phyloP scores from a whole-genome alignment of 37 sponge, comb jelly and placozoan genomes.

The Aphrocallistes beatrix region DNA sequence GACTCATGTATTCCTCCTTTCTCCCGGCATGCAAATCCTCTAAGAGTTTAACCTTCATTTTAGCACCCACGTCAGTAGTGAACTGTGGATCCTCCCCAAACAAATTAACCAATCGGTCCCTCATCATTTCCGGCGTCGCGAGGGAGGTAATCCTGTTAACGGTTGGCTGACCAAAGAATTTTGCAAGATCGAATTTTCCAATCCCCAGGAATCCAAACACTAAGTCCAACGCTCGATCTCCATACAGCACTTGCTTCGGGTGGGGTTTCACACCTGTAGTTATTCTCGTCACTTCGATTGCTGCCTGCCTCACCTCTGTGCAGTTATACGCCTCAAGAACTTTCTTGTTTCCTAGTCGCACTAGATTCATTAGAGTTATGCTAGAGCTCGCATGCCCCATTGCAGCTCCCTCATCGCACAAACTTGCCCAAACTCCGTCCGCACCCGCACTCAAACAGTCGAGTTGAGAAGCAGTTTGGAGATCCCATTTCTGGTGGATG shows the following conservation, averaged over 20 bases:
- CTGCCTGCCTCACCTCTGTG: constrained; percentile 43
- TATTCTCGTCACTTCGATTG: constrained; percentile 41
- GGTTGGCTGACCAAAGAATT: constrained; percentile 57
- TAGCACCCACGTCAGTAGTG: constrained; percentile 26
- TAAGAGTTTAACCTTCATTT: constrained; percentile 62
- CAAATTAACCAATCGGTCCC: constrained; percentile 29
- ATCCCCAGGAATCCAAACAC: constrained; percentile 49
- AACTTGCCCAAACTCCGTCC: constrained; percentile 69
- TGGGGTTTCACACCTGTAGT: constrained; percentile 48
- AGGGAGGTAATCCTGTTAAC: constrained; percentile 52
- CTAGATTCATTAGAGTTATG: constrained; percentile 63
- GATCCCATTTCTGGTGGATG: constrained; percentile 68
- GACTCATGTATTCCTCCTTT: constrained; percentile 78
- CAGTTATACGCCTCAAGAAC: constrained; percentile 54
- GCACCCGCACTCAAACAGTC: constrained; percentile 62
- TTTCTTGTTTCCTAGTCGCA: constrained; percentile 60
- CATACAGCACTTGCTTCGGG: constrained; percentile 59
- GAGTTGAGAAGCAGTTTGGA: constrained; percentile 40
- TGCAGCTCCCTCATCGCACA: constrained; percentile 78
- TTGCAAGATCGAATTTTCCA: constrained; percentile 53
- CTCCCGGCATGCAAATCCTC: constrained; percentile 36
- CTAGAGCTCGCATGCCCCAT: constrained; percentile 65
- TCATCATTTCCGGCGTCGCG: constrained; percentile 51
- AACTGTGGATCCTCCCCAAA: constrained; percentile 50
- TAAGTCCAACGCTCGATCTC: constrained; percentile 51